Conservation (phyloP, 2,113 vertebrate species). For the Gymnocephalus cernua region DNA sequence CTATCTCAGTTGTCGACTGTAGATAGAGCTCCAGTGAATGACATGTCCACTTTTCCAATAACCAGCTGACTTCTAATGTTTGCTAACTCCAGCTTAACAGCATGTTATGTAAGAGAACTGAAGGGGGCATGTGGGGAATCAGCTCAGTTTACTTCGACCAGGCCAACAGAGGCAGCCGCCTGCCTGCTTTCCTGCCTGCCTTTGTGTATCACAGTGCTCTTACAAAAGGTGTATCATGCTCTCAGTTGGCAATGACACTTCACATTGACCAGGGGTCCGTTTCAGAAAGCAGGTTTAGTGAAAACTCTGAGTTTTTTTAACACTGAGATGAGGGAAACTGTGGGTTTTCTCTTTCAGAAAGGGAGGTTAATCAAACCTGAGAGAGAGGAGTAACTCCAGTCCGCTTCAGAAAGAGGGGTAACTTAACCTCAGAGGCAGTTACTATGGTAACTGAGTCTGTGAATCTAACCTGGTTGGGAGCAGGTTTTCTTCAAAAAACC, state of each 20-base stretch:
- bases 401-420: too few relatives aligned
- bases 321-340: too few relatives aligned
- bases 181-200: slow-evolving; percentile 8
- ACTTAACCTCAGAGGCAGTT: too few relatives aligned
- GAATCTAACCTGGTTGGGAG: too few relatives aligned
- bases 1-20: slow-evolving; percentile 42
- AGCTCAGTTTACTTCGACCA: slow-evolving; percentile 51
- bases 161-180: slow-evolving; percentile 32
- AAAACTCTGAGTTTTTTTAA: too few relatives aligned
- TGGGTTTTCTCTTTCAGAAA: too few relatives aligned
- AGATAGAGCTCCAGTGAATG: slow-evolving; percentile 55
- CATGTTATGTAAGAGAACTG: slow-evolving; percentile 71
- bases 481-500: too few relatives aligned
- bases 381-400: too few relatives aligned
- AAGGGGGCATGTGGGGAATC: slow-evolving; percentile 40
- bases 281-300: too few relatives aligned
- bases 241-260: slow-evolving; percentile 49
- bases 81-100: slow-evolving; percentile 76
- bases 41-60: slow-evolving; percentile 69
- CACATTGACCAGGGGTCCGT: slow-evolving; percentile 17
- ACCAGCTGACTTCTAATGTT: slow-evolving; percentile 78
- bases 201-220: slow-evolving; percentile 26
- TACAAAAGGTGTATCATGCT: slow-evolving; percentile 20
- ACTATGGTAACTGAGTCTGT: too few relatives aligned
- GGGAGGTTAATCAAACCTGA: too few relatives aligned